Conservation (phyloP, 2,113 vertebrate genomes). For the Rhinoptilus africanus region DNA sequence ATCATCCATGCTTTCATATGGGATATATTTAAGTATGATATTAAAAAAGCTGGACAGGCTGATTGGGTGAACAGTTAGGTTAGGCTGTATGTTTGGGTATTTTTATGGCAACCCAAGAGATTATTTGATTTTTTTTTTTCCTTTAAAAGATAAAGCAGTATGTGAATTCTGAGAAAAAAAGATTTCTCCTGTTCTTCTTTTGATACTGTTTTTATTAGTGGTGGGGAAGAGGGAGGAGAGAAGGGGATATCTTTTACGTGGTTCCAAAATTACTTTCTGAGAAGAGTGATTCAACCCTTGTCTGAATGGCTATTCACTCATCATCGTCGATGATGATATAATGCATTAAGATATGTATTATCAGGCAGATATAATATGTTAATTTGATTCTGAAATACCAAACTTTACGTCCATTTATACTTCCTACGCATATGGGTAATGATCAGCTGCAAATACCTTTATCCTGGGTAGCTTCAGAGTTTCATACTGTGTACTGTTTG, state of each 20-base stretch:
- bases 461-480: not conserved
- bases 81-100: not conserved
- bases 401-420: not conserved
- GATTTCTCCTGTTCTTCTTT: not conserved
- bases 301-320: not conserved
- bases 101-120: not conserved
- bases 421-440: not conserved
- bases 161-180: not conserved
- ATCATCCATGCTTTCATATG: not conserved
- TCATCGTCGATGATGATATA: not conserved
- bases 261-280: not conserved
- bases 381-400: not conserved
- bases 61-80: not conserved
- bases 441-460: not conserved
- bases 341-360: accelerated
- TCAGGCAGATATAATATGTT: not conserved
- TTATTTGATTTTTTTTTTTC: not conserved
- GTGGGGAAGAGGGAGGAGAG: not conserved
- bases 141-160: not conserved
- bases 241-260: not conserved
- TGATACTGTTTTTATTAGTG: not conserved
- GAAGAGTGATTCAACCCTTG: not conserved
- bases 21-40: too few species aligned
- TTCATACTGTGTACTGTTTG: not conserved
- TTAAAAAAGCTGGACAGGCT: not conserved